phyloP scores from a whole-genome alignment of 2,113 vertebrate genomes.

The Engystomops pustulosus region DNA sequence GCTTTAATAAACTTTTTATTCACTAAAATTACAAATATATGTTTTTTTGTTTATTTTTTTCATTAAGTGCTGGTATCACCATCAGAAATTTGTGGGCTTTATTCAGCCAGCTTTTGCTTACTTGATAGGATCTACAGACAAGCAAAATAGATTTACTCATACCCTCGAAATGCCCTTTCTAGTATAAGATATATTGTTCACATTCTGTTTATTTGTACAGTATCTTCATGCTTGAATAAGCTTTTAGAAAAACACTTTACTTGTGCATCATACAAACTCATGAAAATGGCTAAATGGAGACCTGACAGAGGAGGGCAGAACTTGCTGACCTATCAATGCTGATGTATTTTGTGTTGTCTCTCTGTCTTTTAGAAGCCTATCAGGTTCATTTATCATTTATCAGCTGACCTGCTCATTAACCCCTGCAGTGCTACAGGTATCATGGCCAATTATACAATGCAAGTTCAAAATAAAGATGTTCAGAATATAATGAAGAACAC shows the following conservation, averaged over 20 bases:
- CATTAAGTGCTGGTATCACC: too few relatives aligned
- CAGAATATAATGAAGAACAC: too few relatives aligned
- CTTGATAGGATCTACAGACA: too few relatives aligned
- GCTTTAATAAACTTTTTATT: too few relatives aligned
- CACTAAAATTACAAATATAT: too few relatives aligned
- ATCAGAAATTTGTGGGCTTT: too few relatives aligned
- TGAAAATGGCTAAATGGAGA: slow-evolving; percentile 45
- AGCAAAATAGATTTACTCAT: neutral
- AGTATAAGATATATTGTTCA: neutral
- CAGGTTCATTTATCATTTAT: slow-evolving; percentile 43
- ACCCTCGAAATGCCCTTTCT: neutral
- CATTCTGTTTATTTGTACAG: slow-evolving; percentile 36
- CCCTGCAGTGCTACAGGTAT: neutral
- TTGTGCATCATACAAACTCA: slow-evolving; percentile 39
- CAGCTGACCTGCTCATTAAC: slow-evolving; percentile 5
- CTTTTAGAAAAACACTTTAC: slow-evolving; percentile 48
- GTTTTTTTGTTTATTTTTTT: too few relatives aligned
- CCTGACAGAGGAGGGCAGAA: slow-evolving; percentile 30
- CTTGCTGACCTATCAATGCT: slow-evolving; percentile 51
- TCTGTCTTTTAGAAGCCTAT: slow-evolving; percentile 3
- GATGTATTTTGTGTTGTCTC: slow-evolving; percentile 42
- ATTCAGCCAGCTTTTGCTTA: too few relatives aligned
- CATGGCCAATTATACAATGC: neutral
- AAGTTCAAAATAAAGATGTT: neutral
- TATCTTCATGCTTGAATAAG: slow-evolving; percentile 37